Percentiles rank a stretch among this genome's conserved stretches.
These are phyloP conservation scores for Psilopsiagon aymara DNA, from an alignment of 2,113 vertebrate genomes.

Conservation along the genomic window DNA sequence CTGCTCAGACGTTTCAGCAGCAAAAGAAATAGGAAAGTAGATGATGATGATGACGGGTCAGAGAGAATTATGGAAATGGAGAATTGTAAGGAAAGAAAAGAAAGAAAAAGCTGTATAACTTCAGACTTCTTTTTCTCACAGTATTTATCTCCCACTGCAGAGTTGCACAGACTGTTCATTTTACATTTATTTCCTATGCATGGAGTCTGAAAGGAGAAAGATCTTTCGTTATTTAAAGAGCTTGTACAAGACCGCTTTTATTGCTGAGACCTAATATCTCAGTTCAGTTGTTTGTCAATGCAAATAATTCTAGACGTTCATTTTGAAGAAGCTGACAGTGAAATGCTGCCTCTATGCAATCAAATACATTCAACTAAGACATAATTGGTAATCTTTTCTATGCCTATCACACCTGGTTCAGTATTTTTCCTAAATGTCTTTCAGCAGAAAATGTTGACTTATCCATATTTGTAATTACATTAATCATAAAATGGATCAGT, in stretches of 20 bases:
- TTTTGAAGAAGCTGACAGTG: not conserved
- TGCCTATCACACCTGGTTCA: not conserved
- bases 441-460: not conserved
- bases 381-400: not conserved
- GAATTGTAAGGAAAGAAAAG: not conserved
- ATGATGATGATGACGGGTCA: not conserved
- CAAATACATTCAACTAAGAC: conserved; percentile 29
- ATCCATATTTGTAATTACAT: not conserved
- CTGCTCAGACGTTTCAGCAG: not conserved
- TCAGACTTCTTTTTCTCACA: not conserved
- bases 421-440: conserved; percentile 11
- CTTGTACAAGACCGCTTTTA: not conserved
- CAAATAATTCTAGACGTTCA: not conserved
- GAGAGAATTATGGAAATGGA: not conserved
- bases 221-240: not conserved
- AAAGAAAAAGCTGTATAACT: not conserved
- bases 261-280: not conserved
- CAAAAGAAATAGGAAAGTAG: not conserved
- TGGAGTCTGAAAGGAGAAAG: not conserved
- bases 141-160: not conserved
- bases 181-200: not conserved
- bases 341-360: not conserved
- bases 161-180: not conserved
- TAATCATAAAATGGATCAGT: not conserved
- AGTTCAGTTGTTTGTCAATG: not conserved